Evolutionary conservation across 1,140 invertebrate genomes (phyloP), one percentile per base, ranked within the genome.

Genomic region (Eueides isabella): DNA sequence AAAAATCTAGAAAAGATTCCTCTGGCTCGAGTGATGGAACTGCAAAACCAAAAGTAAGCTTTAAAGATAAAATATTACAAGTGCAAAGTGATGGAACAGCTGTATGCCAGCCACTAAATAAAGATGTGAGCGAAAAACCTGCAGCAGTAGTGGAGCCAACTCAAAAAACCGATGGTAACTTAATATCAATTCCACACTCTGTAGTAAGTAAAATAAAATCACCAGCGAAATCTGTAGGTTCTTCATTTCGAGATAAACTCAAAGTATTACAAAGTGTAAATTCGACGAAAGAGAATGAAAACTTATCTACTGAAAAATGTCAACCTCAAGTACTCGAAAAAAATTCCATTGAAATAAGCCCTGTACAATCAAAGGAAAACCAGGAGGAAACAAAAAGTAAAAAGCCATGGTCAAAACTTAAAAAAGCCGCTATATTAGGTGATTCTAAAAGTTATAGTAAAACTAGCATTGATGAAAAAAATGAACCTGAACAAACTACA

Each of bases 341-440:
- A 84, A 30, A 75, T 63, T 44, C 85, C 30, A 70, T 76, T 11
- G 89, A 91, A 86, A 78, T 85, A 70, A 77, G 41, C 30, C 80
- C 82, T 5, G 28, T 85, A 28, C 86, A 83, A 73, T 72, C 76
- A 41, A 81, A 82, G 30, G 90, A 93, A 73, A 79, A 16, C 31
- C 87, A 87, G 83, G 86, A 88, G 69, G 86, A 90, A 61, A 30
- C 65, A n/a, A 90, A 84, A 80, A 82, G 48, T 69, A 93, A 93
- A 74, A 93, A 92, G 69, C 94, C 94, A 35, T 95, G 94, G 94
- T 91, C 85, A 19, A 95, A 94, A 86, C 80, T 95, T 31, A 95
- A 95, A 84, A 94, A 94, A 76, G 94, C 94, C 29, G 93, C 94
- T 11, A 94, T 95, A 74, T 80, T 92, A 80, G 88, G 90, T 33